Conservation (phyloP, 2,888 invertebrate species). For the Eupithecia dodoneata region DNA sequence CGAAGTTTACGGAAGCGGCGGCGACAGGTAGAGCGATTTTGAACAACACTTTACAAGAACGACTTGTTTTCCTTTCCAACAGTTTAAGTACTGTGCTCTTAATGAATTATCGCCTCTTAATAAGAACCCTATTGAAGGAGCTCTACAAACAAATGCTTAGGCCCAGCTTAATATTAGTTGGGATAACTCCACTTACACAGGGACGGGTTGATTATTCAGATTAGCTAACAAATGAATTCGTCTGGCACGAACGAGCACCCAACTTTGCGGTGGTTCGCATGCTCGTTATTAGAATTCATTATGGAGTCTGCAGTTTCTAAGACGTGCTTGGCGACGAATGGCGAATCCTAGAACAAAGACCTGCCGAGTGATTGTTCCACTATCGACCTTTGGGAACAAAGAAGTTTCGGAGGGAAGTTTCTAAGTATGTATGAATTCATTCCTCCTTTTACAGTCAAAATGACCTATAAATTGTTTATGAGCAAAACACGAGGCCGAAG, state of each 20-base stretch:
- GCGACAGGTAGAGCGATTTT: constrained; percentile 12
- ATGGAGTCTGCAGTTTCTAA: constrained; percentile 44
- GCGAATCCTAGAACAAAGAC: constrained; percentile 56
- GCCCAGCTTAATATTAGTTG: constrained; percentile 40
- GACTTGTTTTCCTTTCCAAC: constrained; percentile 3
- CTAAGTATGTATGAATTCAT: constrained; percentile 46
- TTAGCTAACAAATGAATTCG: constrained; percentile 48
- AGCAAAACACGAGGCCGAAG: constrained; percentile 36
- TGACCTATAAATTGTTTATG: constrained; percentile 45
- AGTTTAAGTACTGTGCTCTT: neutral
- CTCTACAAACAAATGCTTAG: constrained; percentile 34
- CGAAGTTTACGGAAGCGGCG: constrained; percentile 17
- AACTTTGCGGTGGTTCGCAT: constrained; percentile 40
- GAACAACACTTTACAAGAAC: constrained; percentile 10
- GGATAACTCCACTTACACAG: constrained; percentile 38
- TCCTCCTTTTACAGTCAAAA: constrained; percentile 43
- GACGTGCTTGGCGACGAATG: constrained; percentile 45
- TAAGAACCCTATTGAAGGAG: constrained; percentile 12
- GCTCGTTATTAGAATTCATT: constrained; percentile 52
- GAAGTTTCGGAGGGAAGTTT: constrained; percentile 50
- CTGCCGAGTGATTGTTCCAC: constrained; percentile 48
- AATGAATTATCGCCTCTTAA: constrained; percentile 11
- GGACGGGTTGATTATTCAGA: constrained; percentile 48
- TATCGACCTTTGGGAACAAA: constrained; percentile 46
- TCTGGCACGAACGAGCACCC: constrained; percentile 44